A percentile compares a stretch with the other conserved stretches of the same genome.
Conservation (phyloP, 1,140 invertebrate species). For the Holotrichia oblita region DNA sequence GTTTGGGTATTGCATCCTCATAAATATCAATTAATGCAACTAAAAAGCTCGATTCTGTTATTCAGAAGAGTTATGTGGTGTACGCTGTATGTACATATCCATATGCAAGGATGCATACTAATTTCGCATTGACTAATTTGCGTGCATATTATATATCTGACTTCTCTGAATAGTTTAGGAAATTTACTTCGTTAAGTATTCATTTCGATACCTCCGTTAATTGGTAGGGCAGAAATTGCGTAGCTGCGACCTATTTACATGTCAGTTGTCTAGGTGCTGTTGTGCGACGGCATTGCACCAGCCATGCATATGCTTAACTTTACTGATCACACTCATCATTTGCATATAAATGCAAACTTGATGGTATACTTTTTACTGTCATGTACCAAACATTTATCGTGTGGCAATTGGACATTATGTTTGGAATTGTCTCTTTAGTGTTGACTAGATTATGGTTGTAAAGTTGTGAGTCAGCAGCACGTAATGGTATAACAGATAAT, state of each 20-base stretch:
- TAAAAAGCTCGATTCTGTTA: no score
- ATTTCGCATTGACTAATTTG: background rate
- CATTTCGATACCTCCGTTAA: background rate
- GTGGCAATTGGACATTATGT: background rate
- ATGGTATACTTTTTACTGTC: background rate
- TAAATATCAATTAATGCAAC: no score
- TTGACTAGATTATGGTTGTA: background rate
- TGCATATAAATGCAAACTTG: conserved; percentile 4
- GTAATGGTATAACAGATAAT: background rate
- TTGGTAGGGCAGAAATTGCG: background rate
- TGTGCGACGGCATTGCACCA: background rate
- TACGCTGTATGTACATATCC: no score
- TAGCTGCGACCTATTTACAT: background rate
- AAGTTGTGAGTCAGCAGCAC: no score
- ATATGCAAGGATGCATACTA: no score
- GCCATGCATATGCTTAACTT: background rate
- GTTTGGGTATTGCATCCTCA: no score
- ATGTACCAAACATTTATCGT: background rate
- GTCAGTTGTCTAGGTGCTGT: background rate
- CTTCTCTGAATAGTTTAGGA: background rate
- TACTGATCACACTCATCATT: background rate
- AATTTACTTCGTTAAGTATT: conserved; percentile 4
- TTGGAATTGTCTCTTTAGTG: background rate
- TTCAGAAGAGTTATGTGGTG: no score
- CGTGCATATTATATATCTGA: background rate